phyloP scores from a whole-genome alignment of 1,140 invertebrate species.

The Periplaneta americana region DNA sequence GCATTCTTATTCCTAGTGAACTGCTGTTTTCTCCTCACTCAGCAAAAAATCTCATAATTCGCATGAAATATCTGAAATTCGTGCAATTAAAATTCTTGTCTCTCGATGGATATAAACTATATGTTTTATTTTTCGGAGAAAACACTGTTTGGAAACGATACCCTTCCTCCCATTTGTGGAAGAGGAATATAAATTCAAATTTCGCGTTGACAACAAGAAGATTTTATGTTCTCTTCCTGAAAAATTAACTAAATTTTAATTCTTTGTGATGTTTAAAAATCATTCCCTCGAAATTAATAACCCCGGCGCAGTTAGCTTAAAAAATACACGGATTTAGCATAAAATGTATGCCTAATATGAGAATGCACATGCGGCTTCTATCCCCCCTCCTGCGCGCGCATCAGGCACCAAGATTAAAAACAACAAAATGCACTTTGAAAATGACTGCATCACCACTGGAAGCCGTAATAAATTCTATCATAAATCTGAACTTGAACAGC shows the following conservation, averaged over 20 bases:
- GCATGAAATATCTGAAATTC: too few relatives aligned
- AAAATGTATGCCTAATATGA: background rate
- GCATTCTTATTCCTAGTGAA: too few relatives aligned
- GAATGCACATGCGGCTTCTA: background rate
- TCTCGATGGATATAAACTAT: background rate
- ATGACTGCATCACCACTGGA: background rate
- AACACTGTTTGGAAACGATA: background rate
- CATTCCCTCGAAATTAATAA: background rate
- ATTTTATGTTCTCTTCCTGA: background rate
- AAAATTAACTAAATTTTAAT: background rate
- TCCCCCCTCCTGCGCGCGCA: background rate
- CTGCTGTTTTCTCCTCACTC: too few relatives aligned
- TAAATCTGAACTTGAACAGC: background rate
- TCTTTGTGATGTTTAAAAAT: background rate
- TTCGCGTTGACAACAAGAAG: background rate
- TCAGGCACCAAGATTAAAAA: background rate
- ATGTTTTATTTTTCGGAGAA: background rate
- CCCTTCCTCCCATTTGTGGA: background rate
- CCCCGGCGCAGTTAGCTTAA: background rate
- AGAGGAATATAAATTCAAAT: background rate
- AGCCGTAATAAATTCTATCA: background rate
- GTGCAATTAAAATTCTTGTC: too few relatives aligned
- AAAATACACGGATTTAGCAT: too few relatives aligned
- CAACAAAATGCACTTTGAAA: background rate
- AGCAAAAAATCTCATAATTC: too few relatives aligned